These are phyloP conservation scores for Pachycephala philippinensis DNA, from an alignment of 2,113 vertebrate species.

Conservation along the genomic window DNA sequence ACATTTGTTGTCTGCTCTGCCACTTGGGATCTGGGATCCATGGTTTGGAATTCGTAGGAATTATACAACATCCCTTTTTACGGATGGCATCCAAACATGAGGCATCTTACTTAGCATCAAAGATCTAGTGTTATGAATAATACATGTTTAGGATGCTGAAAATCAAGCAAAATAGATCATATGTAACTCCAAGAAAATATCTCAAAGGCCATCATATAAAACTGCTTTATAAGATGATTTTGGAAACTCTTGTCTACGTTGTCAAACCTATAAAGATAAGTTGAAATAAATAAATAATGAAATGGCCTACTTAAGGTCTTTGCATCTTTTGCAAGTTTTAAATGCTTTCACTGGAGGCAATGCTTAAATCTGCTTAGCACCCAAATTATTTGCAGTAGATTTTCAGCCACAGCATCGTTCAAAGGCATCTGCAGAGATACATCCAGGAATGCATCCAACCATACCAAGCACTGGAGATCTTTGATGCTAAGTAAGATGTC, in stretches of 20 bases:
- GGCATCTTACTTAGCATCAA: neutral
- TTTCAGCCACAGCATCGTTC: neutral
- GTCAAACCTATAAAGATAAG: neutral
- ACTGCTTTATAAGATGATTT: neutral
- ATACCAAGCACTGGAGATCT: neutral
- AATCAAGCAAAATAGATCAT: neutral
- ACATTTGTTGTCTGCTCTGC: neutral
- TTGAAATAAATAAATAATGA: neutral
- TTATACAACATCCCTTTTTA: neutral
- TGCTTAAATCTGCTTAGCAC: neutral
- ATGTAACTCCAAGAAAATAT: neutral
- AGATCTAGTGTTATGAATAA: neutral
- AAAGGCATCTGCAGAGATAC: neutral
- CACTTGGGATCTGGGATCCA: neutral
- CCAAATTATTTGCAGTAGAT: neutral
- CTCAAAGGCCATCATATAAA: neutral
- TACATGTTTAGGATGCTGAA: neutral
- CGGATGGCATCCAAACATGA: neutral
- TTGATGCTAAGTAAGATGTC: neutral
- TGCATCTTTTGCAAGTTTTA: neutral
- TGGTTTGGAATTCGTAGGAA: neutral
- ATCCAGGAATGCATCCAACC: neutral
- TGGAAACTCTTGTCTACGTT: neutral
- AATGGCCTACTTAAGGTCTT: neutral
- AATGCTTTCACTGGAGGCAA: neutral